Percentiles rank a stretch among this genome's conserved stretches.
Evolutionary conservation across 2,888 invertebrate genomes (phyloP).

Genomic region (Bombylius major): DNA sequence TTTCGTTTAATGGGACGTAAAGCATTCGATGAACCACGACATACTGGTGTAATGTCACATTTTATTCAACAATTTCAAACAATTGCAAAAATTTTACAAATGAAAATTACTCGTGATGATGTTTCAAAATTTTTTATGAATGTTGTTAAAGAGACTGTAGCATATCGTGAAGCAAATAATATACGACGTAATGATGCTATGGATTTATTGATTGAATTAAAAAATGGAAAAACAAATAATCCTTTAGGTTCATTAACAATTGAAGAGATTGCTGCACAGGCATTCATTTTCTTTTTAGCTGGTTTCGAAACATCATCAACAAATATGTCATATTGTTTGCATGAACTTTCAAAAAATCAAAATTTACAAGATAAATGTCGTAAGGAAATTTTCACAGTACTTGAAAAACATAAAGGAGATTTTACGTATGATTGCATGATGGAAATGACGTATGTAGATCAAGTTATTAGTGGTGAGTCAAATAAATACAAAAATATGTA

Average conservation of each 20-base stretch:
- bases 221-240: conserved; percentile 11
- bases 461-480: conserved; percentile 30
- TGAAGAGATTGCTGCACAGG: conserved; percentile 30
- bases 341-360: conserved; percentile 32
- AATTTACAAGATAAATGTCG: conserved; percentile 32
- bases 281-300: conserved; percentile 37
- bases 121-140: conserved; percentile 24
- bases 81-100: conserved; percentile 1
- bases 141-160: conserved; percentile 29
- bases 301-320: conserved; percentile 39
- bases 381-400: conserved; percentile 25
- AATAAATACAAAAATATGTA: too few species aligned
- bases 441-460: conserved; percentile 35
- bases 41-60: conserved; percentile 8
- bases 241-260: background rate
- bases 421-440: conserved; percentile 33
- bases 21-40: conserved; percentile 11
- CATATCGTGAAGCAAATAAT: conserved; percentile 18
- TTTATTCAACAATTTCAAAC: conserved; percentile 11
- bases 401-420: conserved; percentile 24
- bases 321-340: conserved; percentile 30
- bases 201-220: conserved; percentile 22
- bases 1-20: conserved; percentile 24
- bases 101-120: conserved; percentile 16
- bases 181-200: conserved; percentile 24